phyloP scores from a whole-genome alignment of 2,797 vertebrate species.

The Epinephelus awoara region DNA sequence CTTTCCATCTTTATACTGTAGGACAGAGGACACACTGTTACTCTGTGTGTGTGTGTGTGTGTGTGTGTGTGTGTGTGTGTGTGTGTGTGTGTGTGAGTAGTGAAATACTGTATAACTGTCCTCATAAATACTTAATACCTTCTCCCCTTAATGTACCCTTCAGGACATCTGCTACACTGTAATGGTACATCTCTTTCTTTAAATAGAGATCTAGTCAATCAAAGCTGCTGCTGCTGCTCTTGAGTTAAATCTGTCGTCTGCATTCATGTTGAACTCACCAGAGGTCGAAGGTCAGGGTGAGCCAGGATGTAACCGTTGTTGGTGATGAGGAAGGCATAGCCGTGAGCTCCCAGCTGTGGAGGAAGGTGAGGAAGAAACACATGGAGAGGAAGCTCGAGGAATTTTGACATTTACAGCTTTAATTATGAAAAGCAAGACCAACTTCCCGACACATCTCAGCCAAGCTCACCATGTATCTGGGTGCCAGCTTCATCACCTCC shows the following conservation, averaged over 20 bases:
- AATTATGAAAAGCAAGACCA: not conserved
- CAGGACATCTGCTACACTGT: conserved; percentile 10
- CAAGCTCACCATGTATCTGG: conserved; percentile 93
- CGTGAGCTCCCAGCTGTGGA: conserved; percentile 94
- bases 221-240: conserved; percentile 25
- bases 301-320: conserved; percentile 99
- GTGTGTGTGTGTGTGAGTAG: not conserved
- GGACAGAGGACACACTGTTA: conserved; percentile 43
- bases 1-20: conserved; percentile 94
- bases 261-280: conserved; percentile 85
- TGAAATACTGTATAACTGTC: conserved; percentile 39
- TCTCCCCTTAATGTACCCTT: conserved; percentile 27
- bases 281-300: conserved; percentile 95
- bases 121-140: conserved; percentile 43
- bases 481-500: conserved; percentile 94
- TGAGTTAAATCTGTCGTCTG: not conserved
- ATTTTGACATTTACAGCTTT: conserved; percentile 9
- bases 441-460: not conserved
- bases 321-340: conserved; percentile 96
- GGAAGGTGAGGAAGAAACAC: not conserved
- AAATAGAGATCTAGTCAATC: conserved; percentile 35
- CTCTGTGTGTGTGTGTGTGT: not conserved
- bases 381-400: not conserved
- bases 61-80: no score
- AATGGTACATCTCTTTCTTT: conserved; percentile 9